Conservation (phyloP, 2,797 vertebrate species). For the Simalia tracyae region DNA sequence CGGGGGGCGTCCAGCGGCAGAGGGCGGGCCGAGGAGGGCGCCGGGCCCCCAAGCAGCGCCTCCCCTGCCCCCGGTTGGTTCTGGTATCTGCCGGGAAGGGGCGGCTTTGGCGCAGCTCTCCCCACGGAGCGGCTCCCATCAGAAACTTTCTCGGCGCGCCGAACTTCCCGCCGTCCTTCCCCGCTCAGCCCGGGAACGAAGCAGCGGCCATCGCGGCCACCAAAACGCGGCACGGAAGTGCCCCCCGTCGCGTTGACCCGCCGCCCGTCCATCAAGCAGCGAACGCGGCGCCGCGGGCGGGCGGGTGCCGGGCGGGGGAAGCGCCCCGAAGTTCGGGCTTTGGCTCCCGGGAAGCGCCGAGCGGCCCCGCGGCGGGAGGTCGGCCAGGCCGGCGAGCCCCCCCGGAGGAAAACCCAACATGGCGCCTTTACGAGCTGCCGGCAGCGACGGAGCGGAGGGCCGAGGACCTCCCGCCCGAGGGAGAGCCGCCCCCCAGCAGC, state of each 20-base stretch:
- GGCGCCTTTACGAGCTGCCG: background rate
- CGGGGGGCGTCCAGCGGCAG: background rate
- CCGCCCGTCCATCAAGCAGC: background rate
- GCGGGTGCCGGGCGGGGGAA: no score
- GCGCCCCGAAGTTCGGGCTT: background rate
- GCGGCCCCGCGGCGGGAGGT: background rate
- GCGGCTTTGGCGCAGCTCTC: background rate
- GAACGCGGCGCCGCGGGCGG: background rate
- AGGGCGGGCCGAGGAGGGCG: background rate
- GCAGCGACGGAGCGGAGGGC: background rate
- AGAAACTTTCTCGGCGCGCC: background rate
- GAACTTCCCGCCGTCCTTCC: background rate
- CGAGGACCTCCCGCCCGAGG: background rate
- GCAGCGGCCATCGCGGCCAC: no score
- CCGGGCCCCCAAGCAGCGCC: background rate
- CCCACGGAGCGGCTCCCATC: background rate
- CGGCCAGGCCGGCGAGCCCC: no score
- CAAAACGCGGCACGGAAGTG: no score
- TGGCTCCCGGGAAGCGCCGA: background rate
- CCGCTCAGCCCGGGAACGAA: background rate
- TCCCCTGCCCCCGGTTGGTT: background rate
- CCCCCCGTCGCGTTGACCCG: background rate
- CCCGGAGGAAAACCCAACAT: background rate
- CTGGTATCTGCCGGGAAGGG: background rate
- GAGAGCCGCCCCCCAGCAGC: no score